A percentile compares a stretch with the other conserved stretches of the same genome.
These are phyloP conservation scores for Choristoneura rosaceana DNA, from an alignment of 2,888 invertebrate species.

Conservation along the genomic window DNA sequence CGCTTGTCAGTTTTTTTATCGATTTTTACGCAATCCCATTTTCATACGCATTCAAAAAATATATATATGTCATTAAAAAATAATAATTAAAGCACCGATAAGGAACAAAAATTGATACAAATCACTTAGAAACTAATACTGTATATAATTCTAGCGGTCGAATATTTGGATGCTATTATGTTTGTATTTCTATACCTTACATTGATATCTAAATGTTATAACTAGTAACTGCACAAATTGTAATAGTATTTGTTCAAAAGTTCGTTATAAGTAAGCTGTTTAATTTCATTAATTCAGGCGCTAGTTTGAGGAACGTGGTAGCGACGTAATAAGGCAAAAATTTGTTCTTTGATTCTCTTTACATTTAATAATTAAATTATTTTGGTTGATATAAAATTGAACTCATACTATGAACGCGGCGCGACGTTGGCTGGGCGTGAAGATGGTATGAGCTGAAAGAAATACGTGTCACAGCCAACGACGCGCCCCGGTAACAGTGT, in stretches of 20 bases:
- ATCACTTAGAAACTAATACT: background rate
- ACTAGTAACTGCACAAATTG: too few species aligned
- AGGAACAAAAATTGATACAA: constrained; percentile 20
- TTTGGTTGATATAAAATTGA: background rate
- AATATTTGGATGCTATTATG: background rate
- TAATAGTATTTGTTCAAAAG: too few species aligned
- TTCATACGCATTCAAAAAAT: background rate
- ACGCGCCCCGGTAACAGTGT: background rate
- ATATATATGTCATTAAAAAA: background rate
- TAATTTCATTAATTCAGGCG: too few species aligned
- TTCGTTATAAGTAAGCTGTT: too few species aligned
- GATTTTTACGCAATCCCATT: background rate
- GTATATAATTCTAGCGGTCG: background rate
- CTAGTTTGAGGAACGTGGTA: too few species aligned
- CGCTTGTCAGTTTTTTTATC: too few species aligned
- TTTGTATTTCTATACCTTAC: background rate
- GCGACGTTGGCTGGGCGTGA: background rate
- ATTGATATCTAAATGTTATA: too few species aligned
- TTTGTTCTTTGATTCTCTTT: too few species aligned
- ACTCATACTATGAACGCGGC: background rate
- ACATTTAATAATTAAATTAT: too few species aligned
- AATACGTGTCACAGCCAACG: background rate
- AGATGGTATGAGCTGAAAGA: background rate
- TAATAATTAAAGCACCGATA: constrained; percentile 30
- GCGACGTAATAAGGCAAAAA: too few species aligned